Evolutionary conservation across 1,140 invertebrate species (phyloP), one percentile per base, ranked within the genome.

Genomic region (Holcopasites calliopsidis): DNA sequence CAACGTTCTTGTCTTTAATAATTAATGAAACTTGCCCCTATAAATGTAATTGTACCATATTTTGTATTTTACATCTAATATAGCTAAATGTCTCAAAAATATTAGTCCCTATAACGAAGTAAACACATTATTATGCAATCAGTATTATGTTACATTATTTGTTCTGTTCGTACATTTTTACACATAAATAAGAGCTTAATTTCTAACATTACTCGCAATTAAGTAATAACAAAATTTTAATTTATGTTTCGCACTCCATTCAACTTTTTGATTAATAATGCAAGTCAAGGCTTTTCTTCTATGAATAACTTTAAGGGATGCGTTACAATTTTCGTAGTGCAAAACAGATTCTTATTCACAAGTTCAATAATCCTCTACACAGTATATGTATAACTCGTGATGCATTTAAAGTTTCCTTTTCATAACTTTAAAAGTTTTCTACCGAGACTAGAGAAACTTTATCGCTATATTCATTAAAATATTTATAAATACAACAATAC

Each of bases 361-460:
- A 74, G 35, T 16, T 66, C 42, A 40, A 50, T 40, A 40, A 50
- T 58, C 16, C 10, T 50, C 47, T 66, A 66, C 28, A 47, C n/a
- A n/a, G n/a, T n/a, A n/a, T n/a, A n/a, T n/a, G 10, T 74, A 73
- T 38, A 64, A 44, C 31, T 66, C 26, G 8, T 52, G 13, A 58
- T 49, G 65, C 28, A 75, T 69, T 58, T 52, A 68, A 35, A 58
- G 57, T 50, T 31, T 60, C 49, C 31, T 40, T 18, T 52, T 31
- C n/a, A 23, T 35, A 2, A 7, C 23, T 49, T 69, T 13, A 18
- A 69, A 75, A 50, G 38, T 58, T 69, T 58, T 26, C 65, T 50
- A 69, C 44, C 72, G 40, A 75, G 73, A 75, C 64, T 75, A 75
- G 73, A 75, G 5, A 21, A 21, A 75, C 40, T 68, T 28, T 28